Percentiles rank a stretch among this genome's conserved stretches.
Conservation (phyloP, 2,113 vertebrate species). For the Lagopus leucura region DNA sequence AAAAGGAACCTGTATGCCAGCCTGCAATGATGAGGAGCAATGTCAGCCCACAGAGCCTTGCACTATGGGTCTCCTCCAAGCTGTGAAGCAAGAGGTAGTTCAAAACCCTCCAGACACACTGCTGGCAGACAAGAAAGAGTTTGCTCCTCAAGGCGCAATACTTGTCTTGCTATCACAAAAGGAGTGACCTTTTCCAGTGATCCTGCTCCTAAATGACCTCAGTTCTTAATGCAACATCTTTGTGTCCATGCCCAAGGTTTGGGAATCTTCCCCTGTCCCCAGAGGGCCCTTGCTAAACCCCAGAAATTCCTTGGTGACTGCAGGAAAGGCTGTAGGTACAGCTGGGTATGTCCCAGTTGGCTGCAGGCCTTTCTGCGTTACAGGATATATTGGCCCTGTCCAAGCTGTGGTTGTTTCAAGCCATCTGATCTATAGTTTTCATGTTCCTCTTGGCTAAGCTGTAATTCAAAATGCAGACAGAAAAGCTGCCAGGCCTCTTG, state of each 20-base stretch:
- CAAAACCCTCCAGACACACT: neutral
- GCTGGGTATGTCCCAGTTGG: neutral
- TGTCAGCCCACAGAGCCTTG: neutral
- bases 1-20: neutral
- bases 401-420: neutral
- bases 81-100: neutral
- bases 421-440: neutral
- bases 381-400: neutral
- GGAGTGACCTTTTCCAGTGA: neutral
- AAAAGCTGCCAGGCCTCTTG: neutral
- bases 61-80: neutral
- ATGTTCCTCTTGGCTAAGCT: neutral
- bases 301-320: neutral
- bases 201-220: neutral
- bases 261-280: fast-evolving
- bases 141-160: no score
- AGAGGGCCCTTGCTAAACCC: neutral
- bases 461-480: neutral
- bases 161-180: neutral
- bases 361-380: neutral
- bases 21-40: neutral
- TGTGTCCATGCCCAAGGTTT: neutral
- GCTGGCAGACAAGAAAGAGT: no score
- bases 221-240: neutral
- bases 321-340: neutral